Percentiles rank a stretch among this genome's conserved stretches.
Evolutionary conservation across 2,113 vertebrate species (phyloP).

Genomic region (Potamarius usumacintae): DNA sequence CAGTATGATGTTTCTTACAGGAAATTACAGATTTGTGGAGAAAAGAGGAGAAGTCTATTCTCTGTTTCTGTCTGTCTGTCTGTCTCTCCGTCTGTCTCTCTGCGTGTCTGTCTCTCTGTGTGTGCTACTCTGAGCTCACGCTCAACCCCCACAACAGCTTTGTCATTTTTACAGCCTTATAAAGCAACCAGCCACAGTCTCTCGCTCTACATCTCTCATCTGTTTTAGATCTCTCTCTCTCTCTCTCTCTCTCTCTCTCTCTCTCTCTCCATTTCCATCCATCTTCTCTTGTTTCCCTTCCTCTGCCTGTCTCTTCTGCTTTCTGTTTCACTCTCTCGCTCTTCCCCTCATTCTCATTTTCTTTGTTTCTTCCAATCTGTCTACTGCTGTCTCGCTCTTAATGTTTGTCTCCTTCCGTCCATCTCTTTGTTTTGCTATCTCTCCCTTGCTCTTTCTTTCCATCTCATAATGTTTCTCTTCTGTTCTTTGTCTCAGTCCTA

Average conservation of each 20-base stretch:
- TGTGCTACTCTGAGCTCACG: slow-evolving; percentile 5
- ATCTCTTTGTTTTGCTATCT: background rate
- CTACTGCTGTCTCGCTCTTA: background rate
- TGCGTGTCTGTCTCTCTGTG: background rate
- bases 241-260: background rate
- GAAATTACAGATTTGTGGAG: background rate
- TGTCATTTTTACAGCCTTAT: slow-evolving; percentile 50
- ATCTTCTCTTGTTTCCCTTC: background rate
- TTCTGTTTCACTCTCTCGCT: background rate
- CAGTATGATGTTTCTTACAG: background rate
- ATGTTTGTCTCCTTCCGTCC: background rate
- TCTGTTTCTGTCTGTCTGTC: background rate
- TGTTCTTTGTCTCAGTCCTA: background rate
- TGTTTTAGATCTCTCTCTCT: background rate
- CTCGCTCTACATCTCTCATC: background rate
- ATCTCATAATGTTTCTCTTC: background rate
- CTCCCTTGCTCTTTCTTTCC: no score
- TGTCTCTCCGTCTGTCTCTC: background rate
- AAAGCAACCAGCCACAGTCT: slow-evolving; percentile 35
- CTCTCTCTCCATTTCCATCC: background rate
- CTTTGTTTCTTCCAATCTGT: background rate
- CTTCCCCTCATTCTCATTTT: background rate
- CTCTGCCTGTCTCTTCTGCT: background rate
- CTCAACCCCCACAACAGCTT: slow-evolving; percentile 21
- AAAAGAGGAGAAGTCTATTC: background rate